Base-by-base conservation (phyloP, 2,113 vertebrate species). In the Sphyrna mokarran region DNA sequence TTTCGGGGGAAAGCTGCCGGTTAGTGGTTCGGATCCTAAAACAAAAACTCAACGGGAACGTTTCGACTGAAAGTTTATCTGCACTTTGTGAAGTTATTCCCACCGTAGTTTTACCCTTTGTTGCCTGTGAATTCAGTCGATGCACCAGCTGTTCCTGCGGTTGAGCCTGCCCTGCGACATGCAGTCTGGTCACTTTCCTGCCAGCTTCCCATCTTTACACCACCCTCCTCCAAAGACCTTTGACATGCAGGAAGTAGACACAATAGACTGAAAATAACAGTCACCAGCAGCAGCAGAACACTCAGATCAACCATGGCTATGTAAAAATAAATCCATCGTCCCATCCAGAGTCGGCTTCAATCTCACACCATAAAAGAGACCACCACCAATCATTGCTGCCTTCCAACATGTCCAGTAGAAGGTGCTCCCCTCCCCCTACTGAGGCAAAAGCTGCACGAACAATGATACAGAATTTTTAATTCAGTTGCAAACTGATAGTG, bases 201-300 rank as follows among this genome's bases (percentile, higher is more conserved):
- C 97, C 90, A 86, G 96, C 96, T 97, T 97, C 96, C 97, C 96
- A 96, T 96, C 96, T 96, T 97, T 98, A 97, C 97, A 98, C 98
- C 97, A 98, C 98, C 98, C 98, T 98, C 98, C 98, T 98, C 98
- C 98, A 98, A 97, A 98, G 98, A 98, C 98, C 98, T 98, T 97
- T 98, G 98, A 98, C 98, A 98, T 97, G 97, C 98, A 99, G 98
- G 98, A 99, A 99, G 97, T 97, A 98, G 98, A 98, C 98, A 98
- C 98, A 99, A 98, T 98, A 97, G 98, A 98, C 97, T 99, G 98
- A 99, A 99, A 99, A 98, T 98, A 98, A 98, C 97, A 98, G 97
- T 96, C 96, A 96, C 97, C 97, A 97, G 91, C 94, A 48, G 11
- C 93, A 70, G 94, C 43, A 95, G 68, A 26, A 95, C 37, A 54